Percentiles rank a stretch among this genome's conserved stretches.
Conservation (phyloP, 2,888 invertebrate genomes). For the Drosophila picticornis region DNA sequence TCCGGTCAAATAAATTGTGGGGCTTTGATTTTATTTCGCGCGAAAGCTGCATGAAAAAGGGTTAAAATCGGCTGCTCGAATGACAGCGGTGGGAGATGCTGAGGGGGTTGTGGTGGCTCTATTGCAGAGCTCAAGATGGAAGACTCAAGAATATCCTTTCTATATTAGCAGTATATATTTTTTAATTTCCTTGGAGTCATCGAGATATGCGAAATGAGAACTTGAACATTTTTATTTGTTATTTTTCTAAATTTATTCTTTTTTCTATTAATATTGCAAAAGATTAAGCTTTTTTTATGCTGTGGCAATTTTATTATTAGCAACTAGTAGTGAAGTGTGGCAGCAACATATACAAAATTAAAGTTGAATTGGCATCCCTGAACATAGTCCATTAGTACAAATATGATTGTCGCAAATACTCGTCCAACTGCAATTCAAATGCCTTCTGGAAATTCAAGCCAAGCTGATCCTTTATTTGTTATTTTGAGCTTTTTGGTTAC, state of each 20-base stretch:
- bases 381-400: background rate
- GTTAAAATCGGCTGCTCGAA: constrained; percentile 17
- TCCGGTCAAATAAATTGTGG: constrained; percentile 31
- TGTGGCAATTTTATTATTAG: too few relatives aligned
- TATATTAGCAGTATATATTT: too few relatives aligned
- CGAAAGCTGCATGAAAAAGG: constrained; percentile 24
- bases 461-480: constrained; percentile 46
- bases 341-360: background rate
- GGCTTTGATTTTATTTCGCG: constrained; percentile 42
- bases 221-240: background rate
- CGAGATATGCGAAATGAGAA: background rate
- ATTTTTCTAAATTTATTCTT: background rate
- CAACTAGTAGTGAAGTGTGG: background rate
- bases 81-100: background rate
- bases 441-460: constrained; percentile 6
- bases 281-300: background rate
- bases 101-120: background rate
- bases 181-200: background rate
- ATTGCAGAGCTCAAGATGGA: background rate
- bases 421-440: constrained; percentile 1
- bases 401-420: background rate
- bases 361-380: background rate
- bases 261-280: background rate
- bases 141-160: background rate
- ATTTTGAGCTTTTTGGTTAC: constrained; percentile 19